Percentiles rank a stretch among this genome's conserved stretches.
Conservation (phyloP, 2,888 invertebrate genomes). For the Cheilosia impressa region DNA sequence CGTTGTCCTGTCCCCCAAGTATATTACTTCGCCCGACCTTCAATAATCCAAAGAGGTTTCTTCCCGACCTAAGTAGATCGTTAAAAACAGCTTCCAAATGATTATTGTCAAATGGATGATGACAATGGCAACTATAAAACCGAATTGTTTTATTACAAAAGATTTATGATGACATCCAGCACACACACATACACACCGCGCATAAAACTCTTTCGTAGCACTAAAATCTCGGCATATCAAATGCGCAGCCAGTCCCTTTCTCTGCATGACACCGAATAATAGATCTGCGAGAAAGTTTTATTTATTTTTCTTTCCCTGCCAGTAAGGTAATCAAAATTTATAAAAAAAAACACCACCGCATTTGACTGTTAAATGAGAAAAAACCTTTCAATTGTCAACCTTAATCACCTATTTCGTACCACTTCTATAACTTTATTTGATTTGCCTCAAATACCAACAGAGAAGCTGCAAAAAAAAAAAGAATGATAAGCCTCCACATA, state of each 20-base stretch:
- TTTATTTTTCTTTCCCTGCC: not conserved
- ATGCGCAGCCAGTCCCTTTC: not conserved
- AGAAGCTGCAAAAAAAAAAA: not conserved
- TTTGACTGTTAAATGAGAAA: slow-evolving; percentile 1
- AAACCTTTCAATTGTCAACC: slow-evolving; percentile 36
- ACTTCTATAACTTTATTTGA: not conserved
- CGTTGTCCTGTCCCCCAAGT: too few relatives aligned
- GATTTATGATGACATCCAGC: slow-evolving; percentile 12
- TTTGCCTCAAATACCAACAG: not conserved
- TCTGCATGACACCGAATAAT: not conserved
- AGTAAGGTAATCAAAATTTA: not conserved
- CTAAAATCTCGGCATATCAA: slow-evolving; percentile 30
- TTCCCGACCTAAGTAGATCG: not conserved
- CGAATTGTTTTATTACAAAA: slow-evolving; percentile 17
- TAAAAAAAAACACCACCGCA: not conserved
- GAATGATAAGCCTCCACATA: slow-evolving; percentile 28
- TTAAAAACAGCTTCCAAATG: slow-evolving; percentile 1
- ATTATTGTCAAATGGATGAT: not conserved
- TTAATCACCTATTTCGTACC: slow-evolving; percentile 4
- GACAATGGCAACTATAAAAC: not conserved
- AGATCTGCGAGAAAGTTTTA: not conserved
- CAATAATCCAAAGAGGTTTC: not conserved
- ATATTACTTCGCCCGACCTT: too few relatives aligned
- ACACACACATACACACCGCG: slow-evolving; percentile 1
- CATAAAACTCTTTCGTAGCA: slow-evolving; percentile 47